Base-by-base conservation (phyloP, 1,140 invertebrate genomes). In the Linepithema humile region DNA sequence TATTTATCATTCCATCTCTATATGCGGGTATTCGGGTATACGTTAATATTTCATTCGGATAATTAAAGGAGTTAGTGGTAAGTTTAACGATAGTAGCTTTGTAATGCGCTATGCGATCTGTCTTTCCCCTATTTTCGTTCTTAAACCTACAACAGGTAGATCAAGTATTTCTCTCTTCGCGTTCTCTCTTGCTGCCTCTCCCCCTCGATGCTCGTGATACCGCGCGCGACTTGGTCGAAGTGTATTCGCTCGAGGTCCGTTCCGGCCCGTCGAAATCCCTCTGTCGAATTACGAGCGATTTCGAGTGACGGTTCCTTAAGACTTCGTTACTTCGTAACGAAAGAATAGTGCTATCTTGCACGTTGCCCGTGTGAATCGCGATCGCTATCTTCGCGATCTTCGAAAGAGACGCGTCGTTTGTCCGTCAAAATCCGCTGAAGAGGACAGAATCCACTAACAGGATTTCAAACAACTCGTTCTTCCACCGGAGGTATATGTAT, bases 281-380 rank as follows among this genome's bases (percentile, higher is more conserved):
- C 32, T 15, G 23, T 12, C 23, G 48, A 55, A 23, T 53, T 67
- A 69, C 26, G 62, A 78, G 62, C 35, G 75, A 78, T 78, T 40
- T 53, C 75, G 67, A 48, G 50, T 35, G 69, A 73, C 20, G 40
- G 74, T 20, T 45, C 38, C 74, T 74, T 45, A 53, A 45, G 7
- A 48, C 53, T 3, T 43, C 38, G 65, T 73, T 59, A 73, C n/a
- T 38, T 38, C 20, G 53, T 60, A 75, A 80, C 74, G 73, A 80
- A 69, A 69, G 72, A 32, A 38, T 40, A 23, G 75, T 90, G 89
- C 86, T 86, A 83, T 74, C 74, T 92, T 93, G 92, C 92, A 93
- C 92, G 75, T 93, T 93, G 92, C 92, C 92, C 92, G 82, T 89
- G 74, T 65, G 57, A 77, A 57, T 65, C 35, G 82, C 40, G 23